These are phyloP conservation scores for Quadriops clusia DNA, from an alignment of 2,888 invertebrate genomes.

Conservation along the genomic window DNA sequence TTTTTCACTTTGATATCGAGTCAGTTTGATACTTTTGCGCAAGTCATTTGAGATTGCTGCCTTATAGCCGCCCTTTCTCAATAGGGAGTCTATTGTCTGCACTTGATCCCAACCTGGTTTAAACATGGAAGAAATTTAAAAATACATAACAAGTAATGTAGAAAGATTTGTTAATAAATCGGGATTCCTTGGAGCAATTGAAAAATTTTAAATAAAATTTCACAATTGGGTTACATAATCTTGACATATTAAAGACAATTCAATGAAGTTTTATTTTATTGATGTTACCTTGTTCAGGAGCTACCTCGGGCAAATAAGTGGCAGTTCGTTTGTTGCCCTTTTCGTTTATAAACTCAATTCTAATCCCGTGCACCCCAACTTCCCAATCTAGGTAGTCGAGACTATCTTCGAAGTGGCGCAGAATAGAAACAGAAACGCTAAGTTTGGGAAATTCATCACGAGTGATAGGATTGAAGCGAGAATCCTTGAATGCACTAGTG, in stretches of 20 bases:
- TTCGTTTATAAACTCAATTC: conserved; percentile 94
- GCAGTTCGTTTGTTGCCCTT: conserved; percentile 90
- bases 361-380: conserved; percentile 91
- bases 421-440: conserved; percentile 90
- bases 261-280: conserved; percentile 3
- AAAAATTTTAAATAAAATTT: no score
- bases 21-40: conserved; percentile 82
- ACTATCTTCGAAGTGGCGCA: conserved; percentile 93
- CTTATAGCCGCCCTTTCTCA: conserved; percentile 95
- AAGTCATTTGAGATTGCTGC: conserved; percentile 79
- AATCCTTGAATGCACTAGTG: conserved; percentile 96
- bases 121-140: conserved; percentile 18
- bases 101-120: conserved; percentile 97
- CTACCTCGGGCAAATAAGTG: conserved; percentile 97
- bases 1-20: conserved; percentile 94
- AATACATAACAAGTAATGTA: conserved; percentile 8
- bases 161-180: no score
- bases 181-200: no score
- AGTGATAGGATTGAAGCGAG: conserved; percentile 89
- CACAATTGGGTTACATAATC: no score
- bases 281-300: conserved; percentile 85
- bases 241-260: conserved; percentile 6
- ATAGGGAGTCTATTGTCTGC: conserved; percentile 94
- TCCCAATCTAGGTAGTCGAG: conserved; percentile 95
- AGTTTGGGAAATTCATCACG: conserved; percentile 81